Evolutionary conservation across 2,888 invertebrate species (phyloP).

Genomic region (Craniophora ligustri): DNA sequence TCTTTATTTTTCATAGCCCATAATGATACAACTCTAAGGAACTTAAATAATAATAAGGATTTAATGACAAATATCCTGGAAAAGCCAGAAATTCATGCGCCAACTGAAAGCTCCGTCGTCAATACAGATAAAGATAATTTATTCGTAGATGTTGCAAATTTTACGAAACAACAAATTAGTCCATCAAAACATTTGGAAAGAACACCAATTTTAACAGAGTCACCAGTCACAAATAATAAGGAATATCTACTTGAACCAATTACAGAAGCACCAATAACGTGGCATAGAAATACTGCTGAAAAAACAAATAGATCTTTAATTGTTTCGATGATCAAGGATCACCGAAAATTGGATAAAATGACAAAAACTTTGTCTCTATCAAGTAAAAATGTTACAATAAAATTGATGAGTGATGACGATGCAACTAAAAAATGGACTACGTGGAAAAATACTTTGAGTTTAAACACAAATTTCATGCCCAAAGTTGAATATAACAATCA

Average conservation of each 20-base stretch:
- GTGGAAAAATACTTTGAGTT: not conserved
- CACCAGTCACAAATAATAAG: not conserved
- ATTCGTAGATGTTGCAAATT: not conserved
- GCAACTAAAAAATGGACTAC: not conserved
- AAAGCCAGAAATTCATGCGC: not conserved
- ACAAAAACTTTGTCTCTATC: not conserved
- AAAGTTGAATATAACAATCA: not conserved
- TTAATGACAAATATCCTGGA: not conserved
- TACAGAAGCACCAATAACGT: not conserved
- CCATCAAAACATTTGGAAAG: not conserved
- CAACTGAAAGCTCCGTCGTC: not conserved
- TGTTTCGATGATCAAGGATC: not conserved
- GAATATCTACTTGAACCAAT: not conserved
- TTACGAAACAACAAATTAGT: not conserved
- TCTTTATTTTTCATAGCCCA: not conserved
- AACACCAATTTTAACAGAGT: not conserved
- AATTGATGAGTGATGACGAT: not conserved
- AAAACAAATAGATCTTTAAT: too few relatives aligned
- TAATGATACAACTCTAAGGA: not conserved
- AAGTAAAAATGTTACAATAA: not conserved
- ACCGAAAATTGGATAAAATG: not conserved
- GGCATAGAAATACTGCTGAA: not conserved
- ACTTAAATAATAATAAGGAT: not conserved
- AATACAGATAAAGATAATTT: not conserved
- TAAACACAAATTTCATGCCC: not conserved